phyloP scores from a whole-genome alignment of 2,113 vertebrate species.

The western clawed frog (Xenopus tropicalis) region UCB_Xtro_10.0 CM004446.2:102002001-102002500 shows the following conservation, averaged over 20 bases:
- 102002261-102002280: background rate
- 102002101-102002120: no score
- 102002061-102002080: no score
- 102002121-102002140: no score
- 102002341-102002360: conserved; percentile 5
- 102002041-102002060: no score
- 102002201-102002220: background rate
- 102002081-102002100: no score
- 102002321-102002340: conserved; percentile 1
- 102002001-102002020: no score
- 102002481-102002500: no score
- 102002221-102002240: background rate
- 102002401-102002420: background rate
- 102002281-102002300: background rate
- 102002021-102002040: no score
- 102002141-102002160: no score
- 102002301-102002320: background rate
- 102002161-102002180: no score
- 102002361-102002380: background rate
- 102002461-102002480: background rate
- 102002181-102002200: background rate
- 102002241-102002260: conserved; percentile 1
- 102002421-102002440: background rate
- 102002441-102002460: background rate
- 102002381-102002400: background rate